phyloP scores from a whole-genome alignment of 2,888 invertebrate species.

The Andrena flavipes region DNA sequence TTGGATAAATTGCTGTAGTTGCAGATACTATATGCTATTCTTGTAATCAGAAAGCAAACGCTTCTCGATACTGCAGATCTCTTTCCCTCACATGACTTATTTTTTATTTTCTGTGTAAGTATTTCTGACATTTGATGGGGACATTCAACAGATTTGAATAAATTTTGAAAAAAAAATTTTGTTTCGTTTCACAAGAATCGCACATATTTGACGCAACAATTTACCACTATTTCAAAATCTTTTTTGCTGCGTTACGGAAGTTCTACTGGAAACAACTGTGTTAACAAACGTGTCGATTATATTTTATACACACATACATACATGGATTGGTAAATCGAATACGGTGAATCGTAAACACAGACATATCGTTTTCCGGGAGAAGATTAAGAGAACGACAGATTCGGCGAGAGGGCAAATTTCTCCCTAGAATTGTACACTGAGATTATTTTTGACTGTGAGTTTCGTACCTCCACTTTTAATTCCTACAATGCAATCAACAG shows the following conservation, averaged over 20 bases:
- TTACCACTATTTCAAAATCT: neutral
- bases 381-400: conserved; percentile 29
- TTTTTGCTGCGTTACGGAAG: neutral
- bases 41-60: neutral
- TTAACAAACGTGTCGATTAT: conserved; percentile 25
- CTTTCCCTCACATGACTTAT: neutral
- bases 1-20: neutral
- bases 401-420: conserved; percentile 19
- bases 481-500: neutral
- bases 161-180: neutral
- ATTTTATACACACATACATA: conserved; percentile 10
- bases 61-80: too few species aligned
- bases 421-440: neutral
- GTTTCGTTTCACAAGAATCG: neutral
- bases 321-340: conserved; percentile 25
- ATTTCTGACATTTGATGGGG: neutral
- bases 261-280: conserved; percentile 7
- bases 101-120: neutral
- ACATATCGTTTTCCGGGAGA: conserved; percentile 8
- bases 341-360: conserved; percentile 24
- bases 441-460: neutral
- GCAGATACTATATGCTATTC: neutral
- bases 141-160: neutral
- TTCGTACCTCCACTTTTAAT: neutral
- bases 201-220: neutral